These are phyloP conservation scores for Philaethria dido DNA, from an alignment of 2,888 invertebrate genomes.

Conservation along the genomic window DNA sequence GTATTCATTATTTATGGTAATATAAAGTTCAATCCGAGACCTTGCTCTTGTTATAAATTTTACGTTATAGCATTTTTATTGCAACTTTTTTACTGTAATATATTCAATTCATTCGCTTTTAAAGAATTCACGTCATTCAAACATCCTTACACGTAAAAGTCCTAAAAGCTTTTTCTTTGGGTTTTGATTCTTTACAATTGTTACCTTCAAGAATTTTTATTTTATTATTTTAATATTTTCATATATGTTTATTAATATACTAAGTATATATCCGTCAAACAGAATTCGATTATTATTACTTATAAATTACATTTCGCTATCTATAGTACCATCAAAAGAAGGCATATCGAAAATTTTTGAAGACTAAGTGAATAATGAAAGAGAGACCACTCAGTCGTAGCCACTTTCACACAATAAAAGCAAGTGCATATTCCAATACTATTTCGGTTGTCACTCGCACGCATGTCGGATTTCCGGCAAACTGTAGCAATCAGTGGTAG, in stretches of 20 bases:
- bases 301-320: not conserved
- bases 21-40: not conserved
- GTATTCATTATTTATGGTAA: not conserved
- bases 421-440: slow-evolving; percentile 32
- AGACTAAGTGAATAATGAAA: slow-evolving; percentile 26
- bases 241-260: too few relatives aligned
- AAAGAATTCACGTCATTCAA: not conserved
- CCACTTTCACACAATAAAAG: slow-evolving; percentile 38
- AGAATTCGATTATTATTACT: not conserved
- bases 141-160: slow-evolving; percentile 3
- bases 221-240: not conserved
- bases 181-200: not conserved
- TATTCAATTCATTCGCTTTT: not conserved
- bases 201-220: not conserved
- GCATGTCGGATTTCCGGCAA: slow-evolving; percentile 46
- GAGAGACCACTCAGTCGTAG: slow-evolving; percentile 24
- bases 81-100: not conserved
- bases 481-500: slow-evolving; percentile 44
- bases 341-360: not conserved
- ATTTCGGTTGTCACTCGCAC: slow-evolving; percentile 37
- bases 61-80: not conserved
- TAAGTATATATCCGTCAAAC: too few relatives aligned
- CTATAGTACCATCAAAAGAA: too few relatives aligned
- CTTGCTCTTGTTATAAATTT: not conserved
- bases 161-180: slow-evolving; percentile 15